These are phyloP conservation scores for Origma solitaria DNA, from an alignment of 2,113 vertebrate species.

Conservation along the genomic window DNA sequence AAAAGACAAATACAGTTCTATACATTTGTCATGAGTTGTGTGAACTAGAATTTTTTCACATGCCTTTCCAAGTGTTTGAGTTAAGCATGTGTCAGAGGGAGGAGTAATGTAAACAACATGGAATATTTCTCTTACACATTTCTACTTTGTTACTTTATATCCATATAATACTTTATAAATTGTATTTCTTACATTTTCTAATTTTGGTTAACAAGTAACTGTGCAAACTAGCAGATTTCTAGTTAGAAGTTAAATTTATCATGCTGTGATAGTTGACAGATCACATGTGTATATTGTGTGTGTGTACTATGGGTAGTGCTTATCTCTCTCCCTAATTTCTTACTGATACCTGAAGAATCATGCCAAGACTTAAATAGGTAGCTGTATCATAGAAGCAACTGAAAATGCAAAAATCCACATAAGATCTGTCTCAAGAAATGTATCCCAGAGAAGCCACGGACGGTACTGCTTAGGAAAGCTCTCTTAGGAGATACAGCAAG, in stretches of 20 bases:
- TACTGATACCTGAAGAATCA: not conserved
- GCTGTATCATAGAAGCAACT: not conserved
- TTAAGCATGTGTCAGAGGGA: not conserved
- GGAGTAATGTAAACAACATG: not conserved
- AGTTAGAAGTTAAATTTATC: not conserved
- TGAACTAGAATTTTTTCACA: not conserved
- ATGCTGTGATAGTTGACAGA: not conserved
- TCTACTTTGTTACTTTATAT: not conserved
- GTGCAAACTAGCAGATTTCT: not conserved
- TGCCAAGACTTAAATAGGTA: not conserved
- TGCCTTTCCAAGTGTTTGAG: not conserved
- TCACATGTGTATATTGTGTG: fast-evolving
- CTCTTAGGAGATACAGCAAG: not conserved
- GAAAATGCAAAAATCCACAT: not conserved
- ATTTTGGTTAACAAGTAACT: not conserved
- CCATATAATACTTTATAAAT: not conserved
- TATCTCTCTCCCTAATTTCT: not conserved
- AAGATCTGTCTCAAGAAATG: not conserved
- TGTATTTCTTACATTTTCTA: not conserved
- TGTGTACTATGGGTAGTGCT: not conserved
- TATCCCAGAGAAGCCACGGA: not conserved
- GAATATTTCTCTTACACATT: not conserved
- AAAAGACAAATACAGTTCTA: not conserved
- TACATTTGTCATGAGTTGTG: not conserved
- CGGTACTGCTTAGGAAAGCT: not conserved